Conservation (phyloP, 2,888 invertebrate genomes). For the Netelia inedita region DNA sequence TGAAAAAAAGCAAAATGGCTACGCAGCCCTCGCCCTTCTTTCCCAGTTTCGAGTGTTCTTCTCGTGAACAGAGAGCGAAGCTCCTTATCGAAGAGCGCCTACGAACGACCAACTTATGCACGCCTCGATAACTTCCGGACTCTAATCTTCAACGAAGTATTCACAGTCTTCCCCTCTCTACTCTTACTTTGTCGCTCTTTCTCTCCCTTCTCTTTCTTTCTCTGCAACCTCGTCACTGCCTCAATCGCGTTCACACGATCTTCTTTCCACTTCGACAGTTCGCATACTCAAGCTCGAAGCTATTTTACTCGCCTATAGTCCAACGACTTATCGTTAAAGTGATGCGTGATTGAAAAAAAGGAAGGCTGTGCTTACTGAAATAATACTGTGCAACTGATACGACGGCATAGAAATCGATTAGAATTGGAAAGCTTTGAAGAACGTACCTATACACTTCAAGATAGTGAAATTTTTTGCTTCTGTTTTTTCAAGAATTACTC, state of each 20-base stretch:
- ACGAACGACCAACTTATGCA: slow-evolving; percentile 72
- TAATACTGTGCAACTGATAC: neutral
- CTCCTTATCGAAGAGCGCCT: slow-evolving; percentile 71
- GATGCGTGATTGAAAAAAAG: slow-evolving; percentile 2
- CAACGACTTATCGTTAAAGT: slow-evolving; percentile 11
- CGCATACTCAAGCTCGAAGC: slow-evolving; percentile 36
- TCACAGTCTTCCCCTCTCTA: slow-evolving; percentile 46
- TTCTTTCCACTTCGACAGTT: slow-evolving; percentile 44
- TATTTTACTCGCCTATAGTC: slow-evolving; percentile 34
- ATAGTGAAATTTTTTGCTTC: too few relatives aligned
- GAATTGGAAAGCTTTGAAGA: slow-evolving; percentile 3
- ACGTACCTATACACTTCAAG: too few relatives aligned
- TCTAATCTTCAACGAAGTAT: slow-evolving; percentile 73
- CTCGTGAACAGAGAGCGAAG: slow-evolving; percentile 61
- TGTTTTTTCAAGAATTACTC: too few relatives aligned
- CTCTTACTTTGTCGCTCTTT: slow-evolving; percentile 11
- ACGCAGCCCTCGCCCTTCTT: slow-evolving; percentile 16
- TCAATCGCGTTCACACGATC: slow-evolving; percentile 24
- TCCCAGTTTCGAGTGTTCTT: slow-evolving; percentile 48
- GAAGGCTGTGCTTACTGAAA: neutral
- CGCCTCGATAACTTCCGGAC: slow-evolving; percentile 75
- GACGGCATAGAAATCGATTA: neutral
- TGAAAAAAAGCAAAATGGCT: slow-evolving; percentile 32
- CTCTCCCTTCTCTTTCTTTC: slow-evolving; percentile 16
- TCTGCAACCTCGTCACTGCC: slow-evolving; percentile 21